Conservation (phyloP, 1,140 invertebrate species). For the Macrostomum lignano region DNA sequence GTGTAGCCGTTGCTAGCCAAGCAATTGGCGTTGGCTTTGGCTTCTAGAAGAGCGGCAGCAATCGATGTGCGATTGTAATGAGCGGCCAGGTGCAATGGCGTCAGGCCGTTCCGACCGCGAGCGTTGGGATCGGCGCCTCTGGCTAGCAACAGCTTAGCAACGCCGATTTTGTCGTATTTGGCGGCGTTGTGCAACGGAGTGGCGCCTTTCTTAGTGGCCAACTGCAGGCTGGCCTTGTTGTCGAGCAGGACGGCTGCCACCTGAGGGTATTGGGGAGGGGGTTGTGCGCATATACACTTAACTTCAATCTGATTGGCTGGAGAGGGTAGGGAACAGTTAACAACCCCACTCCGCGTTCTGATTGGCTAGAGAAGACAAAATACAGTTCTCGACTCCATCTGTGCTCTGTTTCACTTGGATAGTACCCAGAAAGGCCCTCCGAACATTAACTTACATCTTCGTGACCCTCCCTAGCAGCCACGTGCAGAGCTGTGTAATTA, state of each 20-base stretch:
- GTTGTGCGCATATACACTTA: too few species aligned
- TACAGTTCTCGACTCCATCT: too few species aligned
- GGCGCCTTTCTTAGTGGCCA: conserved; percentile 56
- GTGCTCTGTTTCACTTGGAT: too few species aligned
- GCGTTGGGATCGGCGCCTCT: conserved; percentile 47
- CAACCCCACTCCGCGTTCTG: too few species aligned
- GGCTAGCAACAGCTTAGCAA: conserved; percentile 65
- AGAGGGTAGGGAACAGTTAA: too few species aligned
- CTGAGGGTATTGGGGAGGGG: too few species aligned
- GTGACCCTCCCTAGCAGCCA: conserved; percentile 76
- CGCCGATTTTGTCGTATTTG: conserved; percentile 54
- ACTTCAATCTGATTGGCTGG: too few species aligned
- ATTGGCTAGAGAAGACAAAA: too few species aligned
- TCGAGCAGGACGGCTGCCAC: too few species aligned
- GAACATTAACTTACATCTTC: conserved; percentile 64
- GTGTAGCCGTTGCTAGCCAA: conserved; percentile 54
- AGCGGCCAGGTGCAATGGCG: conserved; percentile 82
- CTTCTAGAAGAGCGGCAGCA: not conserved
- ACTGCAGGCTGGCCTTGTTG: too few species aligned
- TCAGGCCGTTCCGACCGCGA: conserved; percentile 52
- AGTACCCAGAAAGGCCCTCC: too few species aligned
- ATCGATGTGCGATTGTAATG: conserved; percentile 26
- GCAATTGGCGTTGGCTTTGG: conserved; percentile 7
- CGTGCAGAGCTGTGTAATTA: conserved; percentile 85
- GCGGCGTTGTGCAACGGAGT: conserved; percentile 78